phyloP scores from a whole-genome alignment of 2,797 vertebrate genomes.

The Darevskia nairensis region DNA sequence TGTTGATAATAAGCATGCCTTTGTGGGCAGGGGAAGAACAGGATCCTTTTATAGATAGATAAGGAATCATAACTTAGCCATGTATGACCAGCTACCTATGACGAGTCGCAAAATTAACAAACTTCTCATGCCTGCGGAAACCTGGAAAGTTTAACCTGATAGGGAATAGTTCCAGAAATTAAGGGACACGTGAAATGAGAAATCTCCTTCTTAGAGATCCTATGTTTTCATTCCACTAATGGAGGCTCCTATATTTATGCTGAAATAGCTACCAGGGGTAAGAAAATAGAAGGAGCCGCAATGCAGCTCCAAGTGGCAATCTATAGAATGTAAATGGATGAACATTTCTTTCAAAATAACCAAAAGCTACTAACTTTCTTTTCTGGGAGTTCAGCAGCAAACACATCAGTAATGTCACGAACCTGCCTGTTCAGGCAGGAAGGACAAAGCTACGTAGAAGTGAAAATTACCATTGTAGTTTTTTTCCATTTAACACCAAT shows the following conservation, averaged over 20 bases:
- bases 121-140: not conserved
- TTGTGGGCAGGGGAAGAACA: not conserved
- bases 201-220: not conserved
- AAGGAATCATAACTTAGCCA: not conserved
- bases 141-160: not conserved
- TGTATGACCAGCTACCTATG: not conserved
- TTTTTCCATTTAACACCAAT: not conserved
- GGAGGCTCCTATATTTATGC: not conserved
- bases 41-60: no score
- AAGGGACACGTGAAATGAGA: not conserved
- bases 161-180: not conserved
- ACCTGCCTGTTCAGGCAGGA: not conserved
- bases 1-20: not conserved
- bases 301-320: not conserved
- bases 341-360: not conserved
- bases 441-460: not conserved
- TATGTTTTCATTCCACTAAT: not conserved
- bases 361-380: not conserved
- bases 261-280: not conserved
- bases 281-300: not conserved
- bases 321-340: not conserved
- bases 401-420: not conserved
- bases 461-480: not conserved
- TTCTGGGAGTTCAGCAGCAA: not conserved
- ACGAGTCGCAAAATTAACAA: not conserved